Evolutionary conservation across 1,140 invertebrate species (phyloP).

Genomic region (Nymphalis io): DNA sequence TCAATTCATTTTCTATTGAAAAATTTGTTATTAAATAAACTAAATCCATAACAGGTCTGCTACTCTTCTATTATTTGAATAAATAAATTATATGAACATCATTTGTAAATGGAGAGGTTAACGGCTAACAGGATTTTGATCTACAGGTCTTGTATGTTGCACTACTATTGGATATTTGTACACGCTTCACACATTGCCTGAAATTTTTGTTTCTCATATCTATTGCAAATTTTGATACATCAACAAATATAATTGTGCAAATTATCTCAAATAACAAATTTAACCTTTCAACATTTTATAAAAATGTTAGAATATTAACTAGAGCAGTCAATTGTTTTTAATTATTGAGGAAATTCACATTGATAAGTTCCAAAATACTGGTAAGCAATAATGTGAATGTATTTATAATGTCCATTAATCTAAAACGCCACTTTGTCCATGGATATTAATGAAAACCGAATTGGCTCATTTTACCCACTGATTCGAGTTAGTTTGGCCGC

Average conservation of each 20-base stretch:
- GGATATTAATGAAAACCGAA: background rate
- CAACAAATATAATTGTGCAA: conserved; percentile 12
- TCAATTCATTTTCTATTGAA: conserved; percentile 18
- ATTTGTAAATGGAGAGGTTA: background rate
- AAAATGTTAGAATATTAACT: background rate
- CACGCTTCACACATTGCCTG: background rate
- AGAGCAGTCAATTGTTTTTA: conserved; percentile 4
- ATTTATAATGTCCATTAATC: background rate
- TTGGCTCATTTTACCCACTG: conserved; percentile 31
- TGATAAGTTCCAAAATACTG: background rate
- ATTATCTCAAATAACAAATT: conserved; percentile 5
- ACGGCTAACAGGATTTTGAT: background rate
- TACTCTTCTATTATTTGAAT: conserved; percentile 16
- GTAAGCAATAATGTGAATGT: conserved; percentile 9
- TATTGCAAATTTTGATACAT: background rate
- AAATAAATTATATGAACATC: conserved; percentile 22
- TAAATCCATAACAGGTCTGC: background rate
- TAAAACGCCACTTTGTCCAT: conserved; percentile 9
- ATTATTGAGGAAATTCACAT: conserved; percentile 8
- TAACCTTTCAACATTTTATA: conserved; percentile 6
- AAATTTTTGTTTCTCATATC: background rate
- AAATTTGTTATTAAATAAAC: conserved; percentile 13
- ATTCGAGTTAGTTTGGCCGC: conserved; percentile 28
- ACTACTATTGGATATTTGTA: conserved; percentile 2
- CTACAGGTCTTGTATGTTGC: background rate